These are phyloP conservation scores for Sarcophaga subvicina DNA, from an alignment of 2,888 invertebrate species.

Conservation along the genomic window DNA sequence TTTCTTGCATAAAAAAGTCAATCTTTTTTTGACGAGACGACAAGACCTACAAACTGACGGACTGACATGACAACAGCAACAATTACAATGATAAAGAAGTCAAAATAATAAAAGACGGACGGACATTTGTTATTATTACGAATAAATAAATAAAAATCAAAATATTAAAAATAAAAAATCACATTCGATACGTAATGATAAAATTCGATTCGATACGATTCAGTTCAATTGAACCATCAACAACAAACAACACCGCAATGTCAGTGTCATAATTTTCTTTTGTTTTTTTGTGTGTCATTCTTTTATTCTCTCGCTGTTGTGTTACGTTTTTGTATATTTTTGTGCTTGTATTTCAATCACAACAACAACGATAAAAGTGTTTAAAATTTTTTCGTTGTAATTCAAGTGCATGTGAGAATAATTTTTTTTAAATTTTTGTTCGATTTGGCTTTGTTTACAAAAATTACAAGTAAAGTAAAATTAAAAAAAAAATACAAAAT, in stretches of 20 bases:
- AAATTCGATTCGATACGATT: slow-evolving; percentile 3
- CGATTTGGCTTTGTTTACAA: background rate
- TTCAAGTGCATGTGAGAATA: slow-evolving; percentile 29
- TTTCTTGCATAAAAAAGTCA: slow-evolving; percentile 27
- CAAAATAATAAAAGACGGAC: slow-evolving; percentile 2
- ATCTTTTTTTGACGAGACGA: slow-evolving; percentile 15
- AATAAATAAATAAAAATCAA: background rate
- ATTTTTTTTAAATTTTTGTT: background rate
- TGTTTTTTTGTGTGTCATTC: slow-evolving; percentile 5
- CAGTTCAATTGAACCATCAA: slow-evolving; percentile 10
- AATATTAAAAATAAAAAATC: background rate
- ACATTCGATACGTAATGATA: slow-evolving; percentile 2
- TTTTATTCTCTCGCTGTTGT: background rate
- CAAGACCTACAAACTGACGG: background rate
- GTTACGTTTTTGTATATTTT: slow-evolving; percentile 20
- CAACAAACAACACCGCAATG: slow-evolving; percentile 25
- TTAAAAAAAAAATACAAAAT: background rate
- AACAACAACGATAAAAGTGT: background rate
- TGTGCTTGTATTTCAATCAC: slow-evolving; percentile 14
- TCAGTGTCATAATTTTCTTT: slow-evolving; percentile 55
- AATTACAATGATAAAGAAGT: slow-evolving; percentile 9
- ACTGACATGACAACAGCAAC: slow-evolving; percentile 36
- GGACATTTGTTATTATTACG: slow-evolving; percentile 1
- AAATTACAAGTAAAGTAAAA: background rate
- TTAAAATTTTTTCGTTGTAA: background rate